Percentiles rank a stretch among this genome's conserved stretches.
phyloP scores from a whole-genome alignment of 2,113 vertebrate genomes.

The Columba livia region DNA sequence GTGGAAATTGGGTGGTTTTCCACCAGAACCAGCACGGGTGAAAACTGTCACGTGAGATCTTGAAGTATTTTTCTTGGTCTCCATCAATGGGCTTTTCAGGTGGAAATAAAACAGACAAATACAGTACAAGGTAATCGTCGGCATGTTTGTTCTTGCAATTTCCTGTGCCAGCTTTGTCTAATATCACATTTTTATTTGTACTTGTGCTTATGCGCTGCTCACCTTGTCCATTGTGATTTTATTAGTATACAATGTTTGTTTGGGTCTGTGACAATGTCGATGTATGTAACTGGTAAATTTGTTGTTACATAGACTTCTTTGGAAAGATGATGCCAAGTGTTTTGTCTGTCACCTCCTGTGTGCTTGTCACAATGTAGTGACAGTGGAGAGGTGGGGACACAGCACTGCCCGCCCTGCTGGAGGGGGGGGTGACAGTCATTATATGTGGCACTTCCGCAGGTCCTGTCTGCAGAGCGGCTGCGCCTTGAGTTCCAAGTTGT shows the following conservation, averaged over 20 bases:
- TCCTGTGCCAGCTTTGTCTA: not conserved
- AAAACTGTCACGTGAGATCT: not conserved
- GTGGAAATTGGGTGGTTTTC: not conserved
- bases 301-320: not conserved
- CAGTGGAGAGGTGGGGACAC: not conserved
- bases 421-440: fast-evolving
- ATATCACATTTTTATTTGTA: not conserved
- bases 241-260: not conserved
- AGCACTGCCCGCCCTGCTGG: not conserved
- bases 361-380: not conserved
- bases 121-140: not conserved
- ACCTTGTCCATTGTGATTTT: not conserved
- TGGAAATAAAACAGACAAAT: not conserved
- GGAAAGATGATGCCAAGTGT: not conserved
- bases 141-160: not conserved
- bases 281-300: not conserved
- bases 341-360: not conserved
- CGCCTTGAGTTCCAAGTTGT: not conserved
- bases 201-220: not conserved
- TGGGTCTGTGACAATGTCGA: not conserved
- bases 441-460: not conserved
- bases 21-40: not conserved
- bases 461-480: not conserved
- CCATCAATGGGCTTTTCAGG: not conserved
- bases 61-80: not conserved